Evolutionary conservation across 1,140 invertebrate species (phyloP), one percentile per base, ranked within the genome.

Genomic region (Dendroctonus ponderosae): DNA sequence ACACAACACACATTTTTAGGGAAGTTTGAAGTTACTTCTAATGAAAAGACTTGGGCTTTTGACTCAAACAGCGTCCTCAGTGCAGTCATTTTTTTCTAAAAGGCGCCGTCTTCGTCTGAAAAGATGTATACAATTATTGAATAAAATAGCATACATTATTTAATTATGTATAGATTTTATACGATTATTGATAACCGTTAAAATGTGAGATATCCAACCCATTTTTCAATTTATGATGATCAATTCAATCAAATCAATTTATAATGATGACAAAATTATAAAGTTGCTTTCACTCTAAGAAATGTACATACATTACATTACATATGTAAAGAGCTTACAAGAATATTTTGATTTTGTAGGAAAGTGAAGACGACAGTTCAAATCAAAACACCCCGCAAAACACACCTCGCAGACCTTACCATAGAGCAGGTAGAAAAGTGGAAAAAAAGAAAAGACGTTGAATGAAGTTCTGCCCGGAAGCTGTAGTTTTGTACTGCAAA

Each of bases 301-400:
- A 46, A 46, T 46, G 12, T 12, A 46, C 44, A 46, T 46, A 46
- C 44, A 46, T 4, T 46, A 46, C n/a, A n/a, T n/a, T n/a, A n/a
- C n/a, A n/a, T n/a, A n/a, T n/a, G n/a, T n/a, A 46, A 1, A 46
- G 9, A 46, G 26, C 26, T 26, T 26, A 26, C 26, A 26, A 26
- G 26, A 26, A 26, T 26, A 26, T 26, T 46, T 52, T 52, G 8
- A 52, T 26, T 52, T 62, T 77, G 75, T 79, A 81, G 40, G 78
- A 81, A 40, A 84, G 81, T 74, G 83, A 84, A 67, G 82, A 83
- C 66, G 80, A 83, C 54, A 75, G 76, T 72, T 81, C 84, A 53
- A 84, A 85, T 71, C 85, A 86, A 59, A 85, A 85, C 15, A 85
- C 82, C 40, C 85, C 85, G 40, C 82, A 84, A 70, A 81, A 82